These are phyloP conservation scores for Alectoris magna DNA, from an alignment of 2,797 vertebrate species.

Conservation along the genomic window DNA sequence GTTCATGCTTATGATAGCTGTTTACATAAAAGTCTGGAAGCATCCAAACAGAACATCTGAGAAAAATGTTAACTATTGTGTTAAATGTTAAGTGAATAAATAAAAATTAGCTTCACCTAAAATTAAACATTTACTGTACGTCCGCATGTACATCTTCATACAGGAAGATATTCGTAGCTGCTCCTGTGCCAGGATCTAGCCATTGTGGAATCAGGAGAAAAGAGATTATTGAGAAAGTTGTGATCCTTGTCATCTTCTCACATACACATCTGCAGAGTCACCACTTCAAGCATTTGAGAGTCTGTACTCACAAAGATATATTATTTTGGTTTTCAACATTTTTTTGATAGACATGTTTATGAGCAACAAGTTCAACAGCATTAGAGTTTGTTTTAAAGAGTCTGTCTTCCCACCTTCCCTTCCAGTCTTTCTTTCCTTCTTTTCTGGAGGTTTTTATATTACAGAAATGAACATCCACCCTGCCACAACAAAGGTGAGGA, in stretches of 20 bases:
- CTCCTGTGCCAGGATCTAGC: not conserved
- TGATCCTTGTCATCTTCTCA: not conserved
- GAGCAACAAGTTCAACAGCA: accelerated
- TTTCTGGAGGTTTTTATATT: not conserved
- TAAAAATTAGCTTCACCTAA: not conserved
- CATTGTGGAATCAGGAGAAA: not conserved
- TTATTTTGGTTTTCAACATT: not conserved
- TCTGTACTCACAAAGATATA: not conserved
- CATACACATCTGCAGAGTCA: not conserved
- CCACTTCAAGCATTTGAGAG: not conserved
- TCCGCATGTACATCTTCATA: accelerated
- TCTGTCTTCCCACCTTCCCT: not conserved
- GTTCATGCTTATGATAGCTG: accelerated
- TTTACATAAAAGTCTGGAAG: not conserved
- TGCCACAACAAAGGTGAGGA: not conserved
- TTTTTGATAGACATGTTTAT: not conserved
- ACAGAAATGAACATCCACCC: accelerated
- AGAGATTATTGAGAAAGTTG: not conserved
- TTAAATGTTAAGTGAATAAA: not conserved
- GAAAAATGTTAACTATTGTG: not conserved
- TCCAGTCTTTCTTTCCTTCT: not conserved
- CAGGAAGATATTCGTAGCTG: not conserved
- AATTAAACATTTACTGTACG: not conserved
- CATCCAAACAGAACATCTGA: not conserved
- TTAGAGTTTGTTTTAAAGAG: not conserved